These are phyloP conservation scores for Macrosteles quadrilineatus DNA, from an alignment of 1,140 invertebrate species.

Conservation along the genomic window DNA sequence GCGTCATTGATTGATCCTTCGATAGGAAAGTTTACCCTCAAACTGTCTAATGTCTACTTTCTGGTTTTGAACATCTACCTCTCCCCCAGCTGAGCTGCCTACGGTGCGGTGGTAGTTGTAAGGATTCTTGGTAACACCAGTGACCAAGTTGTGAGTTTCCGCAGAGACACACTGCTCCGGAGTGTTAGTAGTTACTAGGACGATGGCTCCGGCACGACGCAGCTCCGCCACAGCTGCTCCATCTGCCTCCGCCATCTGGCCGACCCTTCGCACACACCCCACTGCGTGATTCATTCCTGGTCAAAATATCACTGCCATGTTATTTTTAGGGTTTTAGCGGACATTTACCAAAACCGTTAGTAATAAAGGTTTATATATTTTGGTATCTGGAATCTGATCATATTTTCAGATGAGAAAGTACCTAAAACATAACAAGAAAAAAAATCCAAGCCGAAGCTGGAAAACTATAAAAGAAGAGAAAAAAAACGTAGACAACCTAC, in stretches of 20 bases:
- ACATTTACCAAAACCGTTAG: no score
- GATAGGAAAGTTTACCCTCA: no score
- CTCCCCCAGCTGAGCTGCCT: conserved; percentile 79
- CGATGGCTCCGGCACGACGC: conserved; percentile 82
- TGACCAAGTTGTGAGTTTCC: conserved; percentile 86
- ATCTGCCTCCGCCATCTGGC: conserved; percentile 65
- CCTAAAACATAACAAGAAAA: no score
- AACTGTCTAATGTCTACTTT: no score
- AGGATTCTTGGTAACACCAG: conserved; percentile 87
- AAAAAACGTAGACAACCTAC: background rate
- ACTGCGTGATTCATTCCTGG: conserved; percentile 57
- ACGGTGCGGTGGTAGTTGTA: conserved; percentile 74
- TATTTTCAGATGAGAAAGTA: no score
- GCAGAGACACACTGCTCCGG: conserved; percentile 87
- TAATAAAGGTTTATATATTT: no score
- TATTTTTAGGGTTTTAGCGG: no score
- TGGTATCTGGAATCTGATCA: no score
- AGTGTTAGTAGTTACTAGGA: conserved; percentile 84
- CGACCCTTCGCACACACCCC: conserved; percentile 54
- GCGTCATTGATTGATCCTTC: no score
- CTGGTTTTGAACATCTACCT: conserved; percentile 58
- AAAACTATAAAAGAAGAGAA: no score
- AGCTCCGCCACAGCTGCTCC: conserved; percentile 68
- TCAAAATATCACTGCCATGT: conserved; percentile 18
- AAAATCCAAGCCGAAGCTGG: no score